These are phyloP conservation scores for Tiaroga cobitis DNA, from an alignment of 2,797 vertebrate species.

Conservation along the genomic window DNA sequence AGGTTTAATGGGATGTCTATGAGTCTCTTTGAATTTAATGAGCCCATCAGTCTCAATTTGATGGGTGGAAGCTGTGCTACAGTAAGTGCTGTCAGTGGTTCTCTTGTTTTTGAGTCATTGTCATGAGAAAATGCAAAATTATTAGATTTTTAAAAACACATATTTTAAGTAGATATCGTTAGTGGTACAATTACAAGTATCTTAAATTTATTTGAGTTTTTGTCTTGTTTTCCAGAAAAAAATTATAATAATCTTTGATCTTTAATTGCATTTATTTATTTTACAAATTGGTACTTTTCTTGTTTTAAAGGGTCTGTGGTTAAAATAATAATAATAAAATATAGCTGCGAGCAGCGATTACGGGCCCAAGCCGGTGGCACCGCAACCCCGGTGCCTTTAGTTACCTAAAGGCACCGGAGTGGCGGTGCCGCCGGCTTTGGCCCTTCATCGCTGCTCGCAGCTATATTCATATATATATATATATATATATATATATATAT, in stretches of 20 bases:
- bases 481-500: no score
- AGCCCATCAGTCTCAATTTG: slow-evolving; percentile 75
- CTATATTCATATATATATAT: no score
- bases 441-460: no score
- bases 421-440: no score
- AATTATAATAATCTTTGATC: no score
- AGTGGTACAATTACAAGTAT: neutral
- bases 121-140: neutral
- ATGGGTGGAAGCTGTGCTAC: slow-evolving; percentile 49
- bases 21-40: slow-evolving; percentile 73
- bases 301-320: neutral
- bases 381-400: no score
- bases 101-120: slow-evolving; percentile 19
- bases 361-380: no score
- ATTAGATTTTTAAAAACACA: no score
- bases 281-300: neutral
- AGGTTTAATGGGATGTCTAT: slow-evolving; percentile 70
- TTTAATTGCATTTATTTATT: neutral
- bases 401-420: no score
- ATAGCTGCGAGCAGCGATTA: no score
- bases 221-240: neutral
- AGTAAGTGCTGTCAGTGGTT: slow-evolving; percentile 30
- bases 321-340: neutral
- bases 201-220: neutral
- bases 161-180: neutral